These are phyloP conservation scores for Thalpophila matura DNA, from an alignment of 2,888 invertebrate genomes.

Conservation along the genomic window DNA sequence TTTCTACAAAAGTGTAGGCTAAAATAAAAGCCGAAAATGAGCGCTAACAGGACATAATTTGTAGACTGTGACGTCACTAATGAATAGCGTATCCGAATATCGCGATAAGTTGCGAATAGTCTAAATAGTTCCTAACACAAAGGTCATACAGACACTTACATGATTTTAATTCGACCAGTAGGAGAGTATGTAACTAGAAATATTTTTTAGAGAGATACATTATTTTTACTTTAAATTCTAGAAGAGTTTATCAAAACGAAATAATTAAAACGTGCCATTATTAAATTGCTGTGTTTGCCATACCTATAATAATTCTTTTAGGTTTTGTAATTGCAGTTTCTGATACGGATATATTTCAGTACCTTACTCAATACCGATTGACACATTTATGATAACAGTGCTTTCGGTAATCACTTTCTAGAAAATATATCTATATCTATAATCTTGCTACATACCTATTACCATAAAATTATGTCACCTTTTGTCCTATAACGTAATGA, in stretches of 20 bases:
- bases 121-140: not conserved
- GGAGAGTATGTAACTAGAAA: not conserved
- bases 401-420: too few species aligned
- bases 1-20: too few species aligned
- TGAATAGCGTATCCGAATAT: not conserved
- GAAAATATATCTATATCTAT: too few species aligned
- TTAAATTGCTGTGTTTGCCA: slow-evolving; percentile 3
- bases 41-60: slow-evolving; percentile 10
- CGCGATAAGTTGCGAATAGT: not conserved
- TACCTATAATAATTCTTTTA: slow-evolving; percentile 1
- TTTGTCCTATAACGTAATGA: too few species aligned
- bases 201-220: slow-evolving; percentile 4
- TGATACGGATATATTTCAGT: not conserved
- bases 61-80: slow-evolving; percentile 10
- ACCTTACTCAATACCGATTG: not conserved
- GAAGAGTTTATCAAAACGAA: too few species aligned
- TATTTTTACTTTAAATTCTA: slow-evolving; percentile 8
- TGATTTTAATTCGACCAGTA: not conserved
- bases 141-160: slow-evolving; percentile 1
- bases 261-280: too few species aligned
- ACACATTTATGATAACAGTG: not conserved
- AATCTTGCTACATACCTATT: too few species aligned
- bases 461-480: too few species aligned
- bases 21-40: too few species aligned
- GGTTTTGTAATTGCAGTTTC: not conserved